A percentile compares a stretch with the other conserved stretches of the same genome.
These are phyloP conservation scores for Pangasius krempfi DNA, from an alignment of 2,797 vertebrate species.

Conservation along the genomic window DNA sequence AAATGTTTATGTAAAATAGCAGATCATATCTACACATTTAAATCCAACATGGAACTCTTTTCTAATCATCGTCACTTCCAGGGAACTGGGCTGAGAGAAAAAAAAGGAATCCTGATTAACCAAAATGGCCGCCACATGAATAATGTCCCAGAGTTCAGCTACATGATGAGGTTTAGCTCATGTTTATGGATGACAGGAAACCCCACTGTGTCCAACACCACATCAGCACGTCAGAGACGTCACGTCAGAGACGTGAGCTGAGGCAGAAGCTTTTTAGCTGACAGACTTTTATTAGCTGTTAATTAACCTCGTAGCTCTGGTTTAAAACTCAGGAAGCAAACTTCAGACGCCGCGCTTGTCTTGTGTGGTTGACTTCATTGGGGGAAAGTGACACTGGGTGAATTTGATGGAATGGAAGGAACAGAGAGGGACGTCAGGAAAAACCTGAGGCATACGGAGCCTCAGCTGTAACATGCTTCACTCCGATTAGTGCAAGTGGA, in stretches of 20 bases:
- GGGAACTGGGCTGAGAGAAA: no score
- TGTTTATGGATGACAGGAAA: not conserved
- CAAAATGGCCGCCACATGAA: no score
- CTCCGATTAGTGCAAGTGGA: slow-evolving; percentile 6
- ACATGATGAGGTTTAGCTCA: not conserved
- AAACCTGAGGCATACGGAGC: not conserved
- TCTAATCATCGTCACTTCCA: no score
- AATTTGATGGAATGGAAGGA: not conserved
- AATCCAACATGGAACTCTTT: no score
- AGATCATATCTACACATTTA: not conserved
- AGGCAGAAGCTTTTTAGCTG: not conserved
- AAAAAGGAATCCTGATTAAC: no score
- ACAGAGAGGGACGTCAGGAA: not conserved
- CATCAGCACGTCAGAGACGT: no score
- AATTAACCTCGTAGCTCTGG: not conserved
- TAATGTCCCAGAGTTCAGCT: not conserved
- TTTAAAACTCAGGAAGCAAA: not conserved
- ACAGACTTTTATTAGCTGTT: not conserved
- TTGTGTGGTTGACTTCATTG: not conserved
- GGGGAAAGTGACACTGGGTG: not conserved
- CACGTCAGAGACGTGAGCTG: no score
- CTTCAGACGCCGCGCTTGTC: not conserved
- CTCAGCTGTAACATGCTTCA: not conserved
- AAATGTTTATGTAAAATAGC: not conserved
- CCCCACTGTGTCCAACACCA: no score